Evolutionary conservation across 1,140 invertebrate genomes (phyloP), one percentile per base, ranked within the genome.

Genomic region (Ostrea denselamellosa): DNA sequence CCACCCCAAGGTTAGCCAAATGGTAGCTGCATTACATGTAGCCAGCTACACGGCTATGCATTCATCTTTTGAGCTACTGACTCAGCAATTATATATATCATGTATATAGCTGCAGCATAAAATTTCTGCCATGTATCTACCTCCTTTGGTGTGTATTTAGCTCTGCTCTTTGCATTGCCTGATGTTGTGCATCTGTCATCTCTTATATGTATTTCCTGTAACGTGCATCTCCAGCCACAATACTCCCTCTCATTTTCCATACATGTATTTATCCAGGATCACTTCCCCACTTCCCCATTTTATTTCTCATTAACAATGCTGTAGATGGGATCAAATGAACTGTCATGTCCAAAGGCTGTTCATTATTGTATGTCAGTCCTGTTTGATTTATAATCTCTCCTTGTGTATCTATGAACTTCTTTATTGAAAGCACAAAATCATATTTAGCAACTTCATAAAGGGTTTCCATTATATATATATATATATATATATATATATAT

Each of bases 21-120:
- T 77, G 68, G 25, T 28, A 14, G 68, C 68, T 25, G 10, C 68
- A 77, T 77, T 77, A 77, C 4, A 28, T 77, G 68, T 77, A 77
- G 68, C 68, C 68, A 77, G 68, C 25, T 44, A 25, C 68, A 77
- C 28, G 68, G 68, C 68, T 77, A 34, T 28, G 68, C 68, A 77
- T 25, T 77, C 28, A 77, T 14, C 68, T 62, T n/a, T 8, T 77
- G 68, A 25, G 34, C 68, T 77, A 17, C 34, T 44, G 34, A 14
- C 58, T 19, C n/a, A 17, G 58, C 58, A 62, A 5, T 19, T 62
- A 44, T 44, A 44, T 62, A 62, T 62, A 17, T n/a, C n/a, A 62
- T 62, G 56, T 62, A 62, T n/a, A 19, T n/a, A 62, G 56, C 17
- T 62, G 25, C 28, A 77, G 12, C 25, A 77, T 22, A 22, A 12